Evolutionary conservation across 2,113 vertebrate species (phyloP).

Genomic region (Hemichromis elongatus): DNA sequence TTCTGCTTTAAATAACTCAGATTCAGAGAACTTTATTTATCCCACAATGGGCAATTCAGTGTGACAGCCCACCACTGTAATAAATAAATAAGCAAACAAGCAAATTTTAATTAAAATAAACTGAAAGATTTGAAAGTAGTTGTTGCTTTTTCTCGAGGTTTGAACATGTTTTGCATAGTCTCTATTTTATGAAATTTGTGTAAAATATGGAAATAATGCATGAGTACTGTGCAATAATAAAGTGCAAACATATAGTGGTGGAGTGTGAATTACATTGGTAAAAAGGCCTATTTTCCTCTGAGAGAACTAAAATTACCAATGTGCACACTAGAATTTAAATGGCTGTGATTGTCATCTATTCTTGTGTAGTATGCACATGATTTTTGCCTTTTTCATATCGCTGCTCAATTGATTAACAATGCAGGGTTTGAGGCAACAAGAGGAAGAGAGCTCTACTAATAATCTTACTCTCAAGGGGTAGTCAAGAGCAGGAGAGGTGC

Average conservation of each 20-base stretch:
- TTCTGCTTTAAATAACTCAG: background rate
- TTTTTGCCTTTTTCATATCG: background rate
- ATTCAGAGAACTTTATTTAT: background rate
- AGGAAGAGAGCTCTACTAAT: constrained; percentile 29
- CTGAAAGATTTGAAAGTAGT: no score
- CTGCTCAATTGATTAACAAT: constrained; percentile 15
- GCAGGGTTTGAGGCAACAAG: constrained; percentile 22
- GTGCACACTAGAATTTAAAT: background rate
- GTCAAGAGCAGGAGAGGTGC: constrained; percentile 55
- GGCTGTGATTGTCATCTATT: background rate
- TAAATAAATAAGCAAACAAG: no score
- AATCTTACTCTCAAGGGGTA: constrained; percentile 44
- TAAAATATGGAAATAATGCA: background rate
- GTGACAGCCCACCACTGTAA: no score
- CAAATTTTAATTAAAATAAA: no score
- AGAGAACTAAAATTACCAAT: background rate
- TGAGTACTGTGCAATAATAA: background rate
- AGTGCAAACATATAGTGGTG: background rate
- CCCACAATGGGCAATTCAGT: no score
- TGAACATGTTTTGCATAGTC: background rate
- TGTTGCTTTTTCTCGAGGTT: no score
- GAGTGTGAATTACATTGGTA: background rate
- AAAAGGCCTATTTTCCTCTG: background rate
- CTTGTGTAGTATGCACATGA: background rate
- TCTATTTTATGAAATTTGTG: background rate